These are phyloP conservation scores for Notodonta dromedarius DNA, from an alignment of 2,888 invertebrate genomes.

Conservation along the genomic window DNA sequence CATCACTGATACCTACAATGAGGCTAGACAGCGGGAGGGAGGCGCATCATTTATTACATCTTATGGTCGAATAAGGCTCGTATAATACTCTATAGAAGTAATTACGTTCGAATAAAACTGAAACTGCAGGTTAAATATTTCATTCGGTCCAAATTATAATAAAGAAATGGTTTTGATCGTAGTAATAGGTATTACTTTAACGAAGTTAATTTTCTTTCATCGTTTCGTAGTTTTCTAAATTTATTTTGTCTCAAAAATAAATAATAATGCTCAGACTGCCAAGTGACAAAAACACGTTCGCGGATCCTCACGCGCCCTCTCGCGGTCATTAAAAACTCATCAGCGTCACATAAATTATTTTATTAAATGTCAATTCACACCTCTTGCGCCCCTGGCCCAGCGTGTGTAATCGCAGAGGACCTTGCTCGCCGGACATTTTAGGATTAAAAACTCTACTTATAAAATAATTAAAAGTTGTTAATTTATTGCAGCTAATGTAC, in stretches of 20 bases:
- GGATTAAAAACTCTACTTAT: slow-evolving; percentile 5
- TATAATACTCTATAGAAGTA: slow-evolving; percentile 24
- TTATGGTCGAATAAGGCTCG: slow-evolving; percentile 20
- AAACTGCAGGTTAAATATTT: no score
- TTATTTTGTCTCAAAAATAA: no score
- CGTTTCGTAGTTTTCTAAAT: no score
- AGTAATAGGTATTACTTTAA: no score
- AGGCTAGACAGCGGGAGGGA: slow-evolving; percentile 18
- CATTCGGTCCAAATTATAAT: no score
- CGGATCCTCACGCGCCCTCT: slow-evolving; percentile 27
- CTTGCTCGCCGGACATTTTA: slow-evolving; percentile 39
- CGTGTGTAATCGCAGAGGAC: slow-evolving; percentile 60
- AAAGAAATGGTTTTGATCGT: no score
- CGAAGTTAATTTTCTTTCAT: no score
- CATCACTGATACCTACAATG: slow-evolving; percentile 26
- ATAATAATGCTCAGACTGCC: slow-evolving; percentile 31
- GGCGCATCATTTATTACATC: slow-evolving; percentile 28
- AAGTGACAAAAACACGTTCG: slow-evolving; percentile 34
- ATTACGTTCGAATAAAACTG: slow-evolving; percentile 11
- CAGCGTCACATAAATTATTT: slow-evolving; percentile 74
- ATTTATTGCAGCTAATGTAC: no score
- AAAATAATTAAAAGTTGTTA: background rate
- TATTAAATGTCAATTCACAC: slow-evolving; percentile 81
- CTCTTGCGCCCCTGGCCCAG: slow-evolving; percentile 58
- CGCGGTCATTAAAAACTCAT: slow-evolving; percentile 77